Evolutionary conservation across 2,797 vertebrate genomes (phyloP).

Genomic region (Carduelis carduelis): DNA sequence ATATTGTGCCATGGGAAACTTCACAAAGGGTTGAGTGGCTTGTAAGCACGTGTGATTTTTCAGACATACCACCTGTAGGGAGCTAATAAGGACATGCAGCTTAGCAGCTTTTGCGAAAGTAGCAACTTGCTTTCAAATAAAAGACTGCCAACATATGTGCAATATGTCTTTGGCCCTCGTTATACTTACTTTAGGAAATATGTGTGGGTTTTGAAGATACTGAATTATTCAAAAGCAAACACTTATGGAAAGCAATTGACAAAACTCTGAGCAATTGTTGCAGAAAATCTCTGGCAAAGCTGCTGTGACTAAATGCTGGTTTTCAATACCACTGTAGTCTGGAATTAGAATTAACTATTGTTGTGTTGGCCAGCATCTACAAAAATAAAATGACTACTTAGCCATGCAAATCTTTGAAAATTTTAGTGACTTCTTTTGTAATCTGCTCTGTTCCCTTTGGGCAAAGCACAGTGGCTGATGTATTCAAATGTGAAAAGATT

Average conservation of each 20-base stretch:
- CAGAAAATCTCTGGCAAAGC: neutral
- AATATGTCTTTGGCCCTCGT: neutral
- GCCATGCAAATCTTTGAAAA: neutral
- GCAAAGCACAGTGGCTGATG: neutral
- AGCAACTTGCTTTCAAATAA: neutral
- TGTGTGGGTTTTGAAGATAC: neutral
- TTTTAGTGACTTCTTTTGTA: neutral
- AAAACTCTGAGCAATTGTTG: neutral
- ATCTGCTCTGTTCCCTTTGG: neutral
- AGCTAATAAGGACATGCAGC: neutral
- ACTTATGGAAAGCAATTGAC: neutral
- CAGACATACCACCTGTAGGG: neutral
- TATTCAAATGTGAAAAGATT: neutral
- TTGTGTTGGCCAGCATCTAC: neutral
- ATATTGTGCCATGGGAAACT: neutral
- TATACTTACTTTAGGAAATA: neutral
- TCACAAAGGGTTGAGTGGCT: neutral
- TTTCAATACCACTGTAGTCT: neutral
- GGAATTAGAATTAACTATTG: neutral
- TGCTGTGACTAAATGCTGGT: neutral
- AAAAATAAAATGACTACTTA: neutral
- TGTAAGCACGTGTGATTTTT: neutral
- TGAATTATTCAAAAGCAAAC: neutral
- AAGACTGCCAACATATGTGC: neutral
- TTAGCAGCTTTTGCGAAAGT: neutral